Percentiles rank a stretch among this genome's conserved stretches.
Conservation (phyloP, 2,888 invertebrate genomes). For the Calameuta pallipes region DNA sequence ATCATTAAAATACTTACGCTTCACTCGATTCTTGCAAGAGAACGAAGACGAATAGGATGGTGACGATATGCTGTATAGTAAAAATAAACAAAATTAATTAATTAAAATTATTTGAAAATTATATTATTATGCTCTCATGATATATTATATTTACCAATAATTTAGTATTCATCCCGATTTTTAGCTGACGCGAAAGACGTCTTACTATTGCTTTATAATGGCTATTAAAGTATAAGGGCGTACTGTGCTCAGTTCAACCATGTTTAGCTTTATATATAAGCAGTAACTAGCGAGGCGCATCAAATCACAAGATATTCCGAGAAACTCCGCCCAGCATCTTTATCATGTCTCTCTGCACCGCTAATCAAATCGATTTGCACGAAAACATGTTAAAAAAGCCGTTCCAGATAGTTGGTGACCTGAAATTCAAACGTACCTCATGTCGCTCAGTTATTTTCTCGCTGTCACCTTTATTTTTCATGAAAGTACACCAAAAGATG, state of each 20-base stretch:
- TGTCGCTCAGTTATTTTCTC: background rate
- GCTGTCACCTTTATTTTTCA: background rate
- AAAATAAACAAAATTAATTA: background rate
- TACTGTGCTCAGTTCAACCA: conserved; percentile 34
- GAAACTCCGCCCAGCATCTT: conserved; percentile 41
- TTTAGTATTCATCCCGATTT: conserved; percentile 38
- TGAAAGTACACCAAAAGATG: background rate
- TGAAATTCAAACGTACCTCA: background rate
- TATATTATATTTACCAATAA: conserved; percentile 38
- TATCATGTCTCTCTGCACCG: background rate
- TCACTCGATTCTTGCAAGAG: conserved; percentile 24
- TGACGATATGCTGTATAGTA: conserved; percentile 30
- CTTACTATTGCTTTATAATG: background rate
- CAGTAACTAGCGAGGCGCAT: conserved; percentile 43
- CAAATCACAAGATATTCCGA: conserved; percentile 39
- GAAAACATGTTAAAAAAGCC: background rate
- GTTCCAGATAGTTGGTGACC: background rate
- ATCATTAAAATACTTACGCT: conserved; percentile 32
- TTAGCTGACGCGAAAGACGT: background rate
- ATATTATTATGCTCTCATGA: background rate
- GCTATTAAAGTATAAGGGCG: background rate
- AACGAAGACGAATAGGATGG: conserved; percentile 20
- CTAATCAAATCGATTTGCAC: background rate
- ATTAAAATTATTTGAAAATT: background rate
- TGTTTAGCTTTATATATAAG: conserved; percentile 46